Evolutionary conservation across 2,113 vertebrate genomes (phyloP), one percentile per base, ranked within the genome.

Genomic region (Strix aluco): DNA sequence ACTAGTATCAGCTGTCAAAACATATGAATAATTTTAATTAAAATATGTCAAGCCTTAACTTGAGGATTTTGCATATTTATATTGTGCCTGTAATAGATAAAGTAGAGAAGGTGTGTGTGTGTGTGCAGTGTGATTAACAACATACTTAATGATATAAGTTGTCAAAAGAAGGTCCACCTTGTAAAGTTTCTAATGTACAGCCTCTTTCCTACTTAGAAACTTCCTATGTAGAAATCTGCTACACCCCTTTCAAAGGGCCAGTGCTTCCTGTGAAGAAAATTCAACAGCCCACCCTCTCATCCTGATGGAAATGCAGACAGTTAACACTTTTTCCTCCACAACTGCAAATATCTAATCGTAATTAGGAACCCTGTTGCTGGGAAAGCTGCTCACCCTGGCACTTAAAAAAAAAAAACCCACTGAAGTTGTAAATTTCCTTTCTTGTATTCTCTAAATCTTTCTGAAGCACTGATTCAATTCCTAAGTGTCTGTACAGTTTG

Each of bases 261-360:
- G 16, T 70, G 36, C 32, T 93, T 88, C 81, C 87, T 58, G 20
- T 61, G 58, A 88, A 77, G 94, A 94, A 88, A 94, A 49, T 47
- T 75, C 77, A 91, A 84, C 84, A 92, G 47, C 46, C 27, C 36
- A 61, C 82, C 72, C 47, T 89, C 81, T 95, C 69, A 81, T 71
- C 34, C 67, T 91, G 62, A 93, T 82, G 84, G 86, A 94, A 96
- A 88, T 77, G 54, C 58, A 91, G 84, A 49, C 74, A 70, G 66
- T 91, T 93, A 92, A 80, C 32, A 71, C 11, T 88, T 86, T 91
- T 81, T 61, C 36, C 62, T 87, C 55, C 79, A 77, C 59, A 74
- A 59, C n/a, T 83, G 58, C 62, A 90, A 88, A 85, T 51, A 95
- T 40, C 67, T 96, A 93, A 88, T 95, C 93, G 86, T 95, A 95